Conservation (phyloP, 2,888 invertebrate genomes). For the Athalia circularis region DNA sequence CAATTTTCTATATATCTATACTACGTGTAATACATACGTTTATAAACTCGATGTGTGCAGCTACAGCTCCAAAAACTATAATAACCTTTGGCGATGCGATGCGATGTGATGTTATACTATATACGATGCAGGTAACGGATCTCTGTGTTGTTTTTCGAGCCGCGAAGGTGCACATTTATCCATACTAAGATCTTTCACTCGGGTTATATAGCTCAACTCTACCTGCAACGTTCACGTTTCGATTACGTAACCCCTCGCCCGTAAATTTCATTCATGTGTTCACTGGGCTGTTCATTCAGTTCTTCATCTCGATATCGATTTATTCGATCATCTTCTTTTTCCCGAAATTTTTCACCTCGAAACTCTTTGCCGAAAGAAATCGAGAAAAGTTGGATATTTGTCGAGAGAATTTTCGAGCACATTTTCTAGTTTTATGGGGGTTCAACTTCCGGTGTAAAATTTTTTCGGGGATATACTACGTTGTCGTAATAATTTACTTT, state of each 20-base stretch:
- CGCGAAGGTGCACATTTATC: slow-evolving; percentile 15
- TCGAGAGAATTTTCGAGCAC: too few relatives aligned
- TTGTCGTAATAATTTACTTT: not conserved
- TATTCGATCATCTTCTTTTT: not conserved
- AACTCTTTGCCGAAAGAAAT: too few relatives aligned
- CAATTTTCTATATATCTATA: slow-evolving; percentile 31
- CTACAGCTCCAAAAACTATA: slow-evolving; percentile 28
- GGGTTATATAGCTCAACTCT: not conserved
- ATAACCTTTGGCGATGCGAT: too few relatives aligned
- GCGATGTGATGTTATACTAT: too few relatives aligned
- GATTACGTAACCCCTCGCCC: slow-evolving; percentile 27
- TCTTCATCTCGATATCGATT: not conserved
- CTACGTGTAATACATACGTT: not conserved
- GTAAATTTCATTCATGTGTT: slow-evolving; percentile 33
- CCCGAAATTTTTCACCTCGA: not conserved
- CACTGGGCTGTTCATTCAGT: slow-evolving; percentile 16
- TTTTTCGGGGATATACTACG: slow-evolving; percentile 12
- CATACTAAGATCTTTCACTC: slow-evolving; percentile 24
- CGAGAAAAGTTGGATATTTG: too few relatives aligned
- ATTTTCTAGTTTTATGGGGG: too few relatives aligned
- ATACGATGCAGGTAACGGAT: slow-evolving; percentile 23
- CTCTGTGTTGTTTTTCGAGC: slow-evolving; percentile 10
- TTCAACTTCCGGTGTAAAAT: not conserved
- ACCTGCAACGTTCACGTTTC: slow-evolving; percentile 31
- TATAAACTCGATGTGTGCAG: not conserved